Evolutionary conservation across 2,888 invertebrate genomes (phyloP), one percentile per base, ranked within the genome.

Genomic region (Penaeus monodon): DNA sequence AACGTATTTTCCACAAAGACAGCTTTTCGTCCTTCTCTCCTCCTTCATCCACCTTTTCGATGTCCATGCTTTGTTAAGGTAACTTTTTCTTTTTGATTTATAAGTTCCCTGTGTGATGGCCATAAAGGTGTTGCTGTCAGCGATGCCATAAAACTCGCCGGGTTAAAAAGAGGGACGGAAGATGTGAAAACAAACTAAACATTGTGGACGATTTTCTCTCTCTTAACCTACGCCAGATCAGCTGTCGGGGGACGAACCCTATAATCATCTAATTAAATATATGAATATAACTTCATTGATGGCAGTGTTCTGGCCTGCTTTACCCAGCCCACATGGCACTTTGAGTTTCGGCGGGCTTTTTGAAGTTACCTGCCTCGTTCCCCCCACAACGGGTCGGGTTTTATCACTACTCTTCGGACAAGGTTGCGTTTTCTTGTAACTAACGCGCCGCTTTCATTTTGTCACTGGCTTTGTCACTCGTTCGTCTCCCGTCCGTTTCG

Each of bases 281-380:
- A 88, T 88, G 88, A 84, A 84, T 88, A 88, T 88, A 88, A 88
- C 88, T 88, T 88, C 88, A 88, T 88, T 88, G 88, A 88, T 88
- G 81, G 84, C 84, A 81, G 88, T 88, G 88, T 88, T 88, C 88
- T 80, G 87, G 83, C 88, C 70, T 84, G 88, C 88, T 84, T 84
- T 74, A 84, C 88, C 84, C 88, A 64, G 79, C 83, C 84, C 83
- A 84, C 88, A 81, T 84, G 80, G 88, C 88, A 81, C 84, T 84
- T 73, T 77, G 63, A 81, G 84, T 76, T 79, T 84, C 84, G 84
- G 65, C 44, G 74, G 44, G 6, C 66, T 74, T 81, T 85, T 81
- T 81, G 80, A 85, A 68, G 85, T 81, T 64, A 66, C 64, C 85
- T 79, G 85, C 20, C 66, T 27, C 17, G 33, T 38, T n/a, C n/a